Evolutionary conservation across 2,113 vertebrate species (phyloP), one percentile per base, ranked within the genome.

Genomic region (Sardina pilchardus): DNA sequence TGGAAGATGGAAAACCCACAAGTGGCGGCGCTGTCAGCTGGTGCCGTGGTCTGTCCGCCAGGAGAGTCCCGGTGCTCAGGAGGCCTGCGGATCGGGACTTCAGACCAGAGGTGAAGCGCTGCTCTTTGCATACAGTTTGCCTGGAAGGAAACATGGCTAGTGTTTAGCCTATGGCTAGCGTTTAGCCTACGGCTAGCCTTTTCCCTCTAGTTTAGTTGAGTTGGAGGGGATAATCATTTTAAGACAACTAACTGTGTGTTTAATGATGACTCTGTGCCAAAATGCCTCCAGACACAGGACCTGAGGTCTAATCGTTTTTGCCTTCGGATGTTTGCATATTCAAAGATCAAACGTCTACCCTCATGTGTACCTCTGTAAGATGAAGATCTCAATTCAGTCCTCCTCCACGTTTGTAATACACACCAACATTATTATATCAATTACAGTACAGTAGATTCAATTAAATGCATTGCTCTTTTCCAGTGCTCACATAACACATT

Each of bases 21-120:
- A 99, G 82, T 99, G 98, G 98, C 97, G 97, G 83, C 94, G 97
- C 82, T 99, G 98, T 93, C 98, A 99, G 81, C 92, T 99, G 78
- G 98, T 99, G 0, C 97, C 98, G 0, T 99, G 98, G 98, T 94
- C 95, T 0, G 93, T 99, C 84, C 95, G 96, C 2, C 96, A 98
- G 82, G 96, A 96, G 82, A 95, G 93, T 67, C 95, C 96, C 0
- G 96, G 97, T 81, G 96, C 96, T 0, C 97, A 98, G 44, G 98
- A 99, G 91, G 96, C 95, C 24, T 99, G 98, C 71, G 98, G 98
- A 19, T 95, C 96, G 1, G 98, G 98, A 42, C 94, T 97, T 14
- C 98, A 99, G 85, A 98, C 98, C 34, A 95, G 98, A 99, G 98
- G 98, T 99, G 87, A 14, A 24, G n/a, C 86, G n/a, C 82, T 86